A percentile compares a stretch with the other conserved stretches of the same genome.
Evolutionary conservation across 1,140 invertebrate species (phyloP).

Genomic region (Pseudomyrmex gracilis): DNA sequence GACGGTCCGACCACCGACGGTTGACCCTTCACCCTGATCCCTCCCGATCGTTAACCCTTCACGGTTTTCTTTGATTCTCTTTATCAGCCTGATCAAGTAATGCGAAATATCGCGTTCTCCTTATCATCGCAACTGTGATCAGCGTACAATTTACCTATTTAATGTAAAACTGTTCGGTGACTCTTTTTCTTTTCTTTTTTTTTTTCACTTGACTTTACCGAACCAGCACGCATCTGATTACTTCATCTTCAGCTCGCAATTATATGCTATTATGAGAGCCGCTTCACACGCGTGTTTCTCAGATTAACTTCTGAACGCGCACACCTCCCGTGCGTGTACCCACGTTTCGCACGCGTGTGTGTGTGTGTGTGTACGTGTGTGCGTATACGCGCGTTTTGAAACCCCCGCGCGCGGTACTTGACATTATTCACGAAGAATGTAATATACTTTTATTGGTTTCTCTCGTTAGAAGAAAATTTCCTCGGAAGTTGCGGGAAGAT

Average conservation of each 20-base stretch:
- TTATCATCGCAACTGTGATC: no score
- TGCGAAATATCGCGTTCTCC: no score
- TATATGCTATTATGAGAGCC: constrained; percentile 24
- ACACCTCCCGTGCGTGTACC: constrained; percentile 5
- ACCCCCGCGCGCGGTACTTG: constrained; percentile 6
- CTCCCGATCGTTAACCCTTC: no score
- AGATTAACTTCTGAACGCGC: constrained; percentile 37
- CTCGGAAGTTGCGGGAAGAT: constrained; percentile 7
- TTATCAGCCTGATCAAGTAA: no score
- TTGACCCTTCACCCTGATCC: no score
- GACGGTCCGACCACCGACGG: no score
- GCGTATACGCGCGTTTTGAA: constrained; percentile 7
- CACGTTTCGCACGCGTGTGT: neutral
- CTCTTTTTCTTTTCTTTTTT: neutral
- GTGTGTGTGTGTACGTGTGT: no score
- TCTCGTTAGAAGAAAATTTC: constrained; percentile 35
- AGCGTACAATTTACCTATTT: no score
- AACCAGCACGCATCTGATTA: constrained; percentile 22
- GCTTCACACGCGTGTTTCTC: constrained; percentile 6
- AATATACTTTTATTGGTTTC: constrained; percentile 23
- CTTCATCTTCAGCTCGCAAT: constrained; percentile 29
- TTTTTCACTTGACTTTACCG: neutral
- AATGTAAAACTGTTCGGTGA: neutral
- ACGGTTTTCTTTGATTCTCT: no score
- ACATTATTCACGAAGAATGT: constrained; percentile 46